Evolutionary conservation across 2,797 vertebrate genomes (phyloP), one percentile per base, ranked within the genome.

Genomic region (Triplophysa bombifrons): DNA sequence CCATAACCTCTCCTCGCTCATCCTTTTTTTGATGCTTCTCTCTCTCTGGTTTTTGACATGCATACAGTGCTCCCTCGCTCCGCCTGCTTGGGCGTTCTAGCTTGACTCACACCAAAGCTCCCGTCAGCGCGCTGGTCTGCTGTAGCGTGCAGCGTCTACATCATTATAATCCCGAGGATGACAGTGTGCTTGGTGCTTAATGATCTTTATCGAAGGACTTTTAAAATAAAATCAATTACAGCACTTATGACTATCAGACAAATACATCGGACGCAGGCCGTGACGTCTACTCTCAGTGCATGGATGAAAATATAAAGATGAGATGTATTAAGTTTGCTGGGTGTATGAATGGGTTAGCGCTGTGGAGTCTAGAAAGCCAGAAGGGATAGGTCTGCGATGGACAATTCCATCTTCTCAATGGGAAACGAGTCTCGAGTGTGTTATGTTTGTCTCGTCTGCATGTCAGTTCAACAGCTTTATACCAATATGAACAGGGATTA

Each of bases 381-480:
- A 78, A 60, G 20, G 20, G 12, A 51, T 70, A 51, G 58, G 56
- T 55, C 66, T 69, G 51, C 6, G 10, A 66, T 75, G 60, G 72
- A 51, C 8, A 17, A 65, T 30, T 13, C 63, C 16, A 19, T 65
- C 13, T 34, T 74, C 13, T 20, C 72, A 11, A 14, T 44, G 10
- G 34, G 30, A 44, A 44, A 38, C 14, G 11, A 27, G 50, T n/a
- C 41, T 25, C 1, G 27, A 14, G 34, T 58, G 22, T 48, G 6
- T 55, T n/a, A 1, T 20, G 8, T 55, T 14, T 50, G 46, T 13
- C 46, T 50, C 78, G 67, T 76, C 66, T 19, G 55, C 65, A 69
- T 79, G 70, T 16, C 25, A 48, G 72, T 44, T 80, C 70, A 17
- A 77, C 71, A 67, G 78, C 71, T 74, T 78, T 83, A 78, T 38